Evolutionary conservation across 2,113 vertebrate species (phyloP).

Genomic region (Entelurus aequoreus): DNA sequence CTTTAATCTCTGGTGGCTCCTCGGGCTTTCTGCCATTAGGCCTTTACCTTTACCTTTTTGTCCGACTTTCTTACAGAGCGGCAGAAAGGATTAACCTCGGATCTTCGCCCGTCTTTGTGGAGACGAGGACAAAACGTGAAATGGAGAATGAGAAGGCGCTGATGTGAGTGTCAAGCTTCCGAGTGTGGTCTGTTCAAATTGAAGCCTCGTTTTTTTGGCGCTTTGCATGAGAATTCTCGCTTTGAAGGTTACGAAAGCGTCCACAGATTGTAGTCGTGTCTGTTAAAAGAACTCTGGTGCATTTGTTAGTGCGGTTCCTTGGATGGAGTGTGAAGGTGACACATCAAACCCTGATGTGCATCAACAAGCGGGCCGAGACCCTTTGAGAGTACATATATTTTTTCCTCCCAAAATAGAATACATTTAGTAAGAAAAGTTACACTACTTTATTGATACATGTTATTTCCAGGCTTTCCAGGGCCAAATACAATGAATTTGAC

Average conservation of each 20-base stretch:
- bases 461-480: no score
- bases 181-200: slow-evolving; percentile 6
- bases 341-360: no score
- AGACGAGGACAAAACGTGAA: slow-evolving; percentile 23
- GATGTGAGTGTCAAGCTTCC: slow-evolving; percentile 16
- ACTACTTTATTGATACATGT: no score
- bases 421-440: no score
- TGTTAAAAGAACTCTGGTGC: no score
- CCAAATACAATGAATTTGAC: no score
- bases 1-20: slow-evolving; percentile 49
- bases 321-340: no score
- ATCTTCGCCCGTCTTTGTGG: slow-evolving; percentile 20
- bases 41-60: slow-evolving; percentile 6
- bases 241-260: slow-evolving; percentile 23
- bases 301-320: no score
- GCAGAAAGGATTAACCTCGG: slow-evolving; percentile 42
- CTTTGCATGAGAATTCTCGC: slow-evolving; percentile 3
- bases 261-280: no score
- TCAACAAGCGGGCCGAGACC: no score
- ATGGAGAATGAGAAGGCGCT: slow-evolving; percentile 12
- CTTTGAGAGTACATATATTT: no score
- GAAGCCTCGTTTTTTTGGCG: background rate
- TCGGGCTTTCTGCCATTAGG: slow-evolving; percentile 41
- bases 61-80: slow-evolving; percentile 28
- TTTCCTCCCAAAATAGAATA: no score